A percentile compares a stretch with the other conserved stretches of the same genome.
These are phyloP conservation scores for Drosophila monieri DNA, from an alignment of 2,888 invertebrate genomes.

Conservation along the genomic window DNA sequence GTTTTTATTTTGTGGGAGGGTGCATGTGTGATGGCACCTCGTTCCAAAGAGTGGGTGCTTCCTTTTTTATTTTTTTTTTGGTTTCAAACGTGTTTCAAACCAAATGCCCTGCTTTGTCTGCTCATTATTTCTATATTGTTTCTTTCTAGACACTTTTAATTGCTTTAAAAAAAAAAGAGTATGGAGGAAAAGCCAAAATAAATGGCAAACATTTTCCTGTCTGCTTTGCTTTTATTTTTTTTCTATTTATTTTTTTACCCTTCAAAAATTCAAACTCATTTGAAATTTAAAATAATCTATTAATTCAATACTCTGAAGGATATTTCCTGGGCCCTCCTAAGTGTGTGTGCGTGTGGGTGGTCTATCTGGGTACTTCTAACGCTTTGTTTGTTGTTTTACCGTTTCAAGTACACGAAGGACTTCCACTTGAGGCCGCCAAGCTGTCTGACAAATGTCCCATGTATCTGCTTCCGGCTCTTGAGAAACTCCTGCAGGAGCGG, in stretches of 20 bases:
- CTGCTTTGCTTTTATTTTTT: not conserved
- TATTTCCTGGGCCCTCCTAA: slow-evolving; percentile 3
- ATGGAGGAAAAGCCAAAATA: not conserved
- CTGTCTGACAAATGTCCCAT: slow-evolving; percentile 59
- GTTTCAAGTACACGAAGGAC: slow-evolving; percentile 51
- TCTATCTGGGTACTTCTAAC: not conserved
- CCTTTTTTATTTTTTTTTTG: too few relatives aligned
- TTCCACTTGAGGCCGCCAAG: slow-evolving; percentile 73
- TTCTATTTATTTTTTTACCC: not conserved
- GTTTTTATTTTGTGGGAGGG: too few relatives aligned
- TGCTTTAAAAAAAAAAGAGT: slow-evolving; percentile 29
- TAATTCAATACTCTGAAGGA: not conserved
- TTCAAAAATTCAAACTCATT: not conserved
- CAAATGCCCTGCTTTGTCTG: slow-evolving; percentile 64
- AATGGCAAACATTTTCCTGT: not conserved
- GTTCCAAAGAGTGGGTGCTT: too few relatives aligned
- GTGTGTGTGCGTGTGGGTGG: slow-evolving; percentile 51
- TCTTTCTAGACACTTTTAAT: slow-evolving; percentile 34
- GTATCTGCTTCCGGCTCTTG: slow-evolving; percentile 62
- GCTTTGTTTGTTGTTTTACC: slow-evolving; percentile 45
- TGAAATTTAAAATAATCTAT: slow-evolving; percentile 1
- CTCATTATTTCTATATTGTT: slow-evolving; percentile 74
- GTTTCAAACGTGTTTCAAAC: slow-evolving; percentile 64
- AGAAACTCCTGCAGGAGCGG: slow-evolving; percentile 7
- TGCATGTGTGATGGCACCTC: too few relatives aligned